Conservation (phyloP, 1,140 invertebrate species). For the Plectrocnemia conspersa region DNA sequence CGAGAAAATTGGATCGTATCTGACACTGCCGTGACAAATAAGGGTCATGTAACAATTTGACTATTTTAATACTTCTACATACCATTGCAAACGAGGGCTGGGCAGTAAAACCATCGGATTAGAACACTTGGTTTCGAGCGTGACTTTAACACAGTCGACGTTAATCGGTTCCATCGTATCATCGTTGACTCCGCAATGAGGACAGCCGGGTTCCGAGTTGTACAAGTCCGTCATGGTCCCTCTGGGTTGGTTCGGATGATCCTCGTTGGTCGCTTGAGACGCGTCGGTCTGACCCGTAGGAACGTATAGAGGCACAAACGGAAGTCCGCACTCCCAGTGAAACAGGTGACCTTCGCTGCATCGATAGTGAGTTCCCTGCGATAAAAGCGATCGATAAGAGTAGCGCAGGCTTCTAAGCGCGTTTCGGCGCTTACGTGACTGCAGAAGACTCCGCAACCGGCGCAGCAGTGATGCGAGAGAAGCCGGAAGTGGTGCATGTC, state of each 20-base stretch:
- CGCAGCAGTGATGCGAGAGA: constrained; percentile 80
- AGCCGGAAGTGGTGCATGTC: constrained; percentile 73
- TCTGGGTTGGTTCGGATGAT: constrained; percentile 15
- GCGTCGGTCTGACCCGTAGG: constrained; percentile 1
- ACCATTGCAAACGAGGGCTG: constrained; percentile 43
- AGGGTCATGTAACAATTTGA: constrained; percentile 4
- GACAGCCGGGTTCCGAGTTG: constrained; percentile 52
- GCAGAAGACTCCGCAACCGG: constrained; percentile 86
- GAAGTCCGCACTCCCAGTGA: constrained; percentile 67
- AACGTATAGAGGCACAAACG: constrained; percentile 25
- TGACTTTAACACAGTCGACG: constrained; percentile 36
- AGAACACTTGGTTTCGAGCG: constrained; percentile 40
- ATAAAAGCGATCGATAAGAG: too few relatives aligned
- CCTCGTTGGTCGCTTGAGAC: not conserved
- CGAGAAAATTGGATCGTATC: too few relatives aligned
- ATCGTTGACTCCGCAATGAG: constrained; percentile 69
- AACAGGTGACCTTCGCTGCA: constrained; percentile 67
- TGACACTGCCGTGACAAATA: too few relatives aligned
- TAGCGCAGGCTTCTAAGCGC: too few relatives aligned
- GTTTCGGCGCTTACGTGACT: constrained; percentile 81
- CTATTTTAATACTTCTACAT: too few relatives aligned
- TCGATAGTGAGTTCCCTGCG: constrained; percentile 69
- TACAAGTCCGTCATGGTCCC: constrained; percentile 11
- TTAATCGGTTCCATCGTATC: constrained; percentile 46
- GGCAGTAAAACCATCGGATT: constrained; percentile 42